Evolutionary conservation across 2,888 invertebrate genomes (phyloP).

Genomic region (Tachina grossa): DNA sequence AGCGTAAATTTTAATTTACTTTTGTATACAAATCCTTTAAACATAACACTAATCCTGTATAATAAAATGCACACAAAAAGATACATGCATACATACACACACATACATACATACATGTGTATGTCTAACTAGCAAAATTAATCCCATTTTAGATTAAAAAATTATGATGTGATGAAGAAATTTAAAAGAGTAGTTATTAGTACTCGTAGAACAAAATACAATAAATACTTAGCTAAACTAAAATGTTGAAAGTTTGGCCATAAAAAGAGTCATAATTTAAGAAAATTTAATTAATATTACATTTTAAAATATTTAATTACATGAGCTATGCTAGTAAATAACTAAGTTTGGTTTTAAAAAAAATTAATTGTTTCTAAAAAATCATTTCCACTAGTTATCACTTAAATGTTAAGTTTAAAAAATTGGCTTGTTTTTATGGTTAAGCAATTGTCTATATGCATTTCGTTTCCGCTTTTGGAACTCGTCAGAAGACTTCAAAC

Average conservation of each 20-base stretch:
- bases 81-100: not conserved
- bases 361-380: not conserved
- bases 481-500: no score
- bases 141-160: constrained; percentile 21
- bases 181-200: not conserved
- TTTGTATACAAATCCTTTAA: constrained; percentile 42
- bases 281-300: not conserved
- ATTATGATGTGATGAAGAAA: constrained; percentile 43
- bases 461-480: no score
- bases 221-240: not conserved
- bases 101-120: not conserved
- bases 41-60: constrained; percentile 28
- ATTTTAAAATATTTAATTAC: not conserved
- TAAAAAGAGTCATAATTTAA: not conserved
- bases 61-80: not conserved
- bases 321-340: not conserved
- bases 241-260: constrained; percentile 12
- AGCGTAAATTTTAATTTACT: constrained; percentile 23
- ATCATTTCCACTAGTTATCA: not conserved
- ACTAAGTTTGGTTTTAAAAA: not conserved
- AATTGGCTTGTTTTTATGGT: no score
- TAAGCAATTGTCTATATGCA: no score
- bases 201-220: not conserved
- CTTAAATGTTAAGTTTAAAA: no score
- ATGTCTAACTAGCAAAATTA: not conserved